Base-by-base conservation (phyloP, 2,888 invertebrate genomes). In the Danaus chrysippus region DNA sequence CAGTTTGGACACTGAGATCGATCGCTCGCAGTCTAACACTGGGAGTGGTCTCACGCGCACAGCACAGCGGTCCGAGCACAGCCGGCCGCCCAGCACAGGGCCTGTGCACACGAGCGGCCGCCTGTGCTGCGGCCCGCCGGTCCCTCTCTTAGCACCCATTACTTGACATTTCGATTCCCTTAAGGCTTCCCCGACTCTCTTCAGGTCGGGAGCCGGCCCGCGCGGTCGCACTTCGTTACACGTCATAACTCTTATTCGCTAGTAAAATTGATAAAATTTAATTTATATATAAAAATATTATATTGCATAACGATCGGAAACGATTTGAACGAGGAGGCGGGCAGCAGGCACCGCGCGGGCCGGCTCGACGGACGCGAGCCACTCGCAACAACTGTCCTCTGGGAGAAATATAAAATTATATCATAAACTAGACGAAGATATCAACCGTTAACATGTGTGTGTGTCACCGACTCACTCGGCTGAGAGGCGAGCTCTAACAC, bases 1-100 rank as follows among this genome's bases (percentile, higher is more conserved):
- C 77, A 80, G 81, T 81, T 82, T 82, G 84, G 86, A 86, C 84
- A 83, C 84, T 88, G 89, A 89, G 89, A 88, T 88, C 89, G 82
- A 73, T 82, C 74, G 79, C 75, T 67, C 65, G 42, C 63, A 57
- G 73, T 46, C 72, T 73, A 76, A 77, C 84, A 84, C 84, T 83
- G 84, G 81, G 74, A 73, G 71, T 72, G 46, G 46, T 46, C 46
- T 34, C 23, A 34, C 23, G 23, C 23, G 17, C 10, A 17, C 17
- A 49, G 49, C 49, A 49, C 49, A 49, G 49, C 15, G 17, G 17
- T 10, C 46, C n/a, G 9, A 13, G 46, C n/a, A 9, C 15, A n/a
- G 13, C 9, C 46, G 15, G 12, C n/a, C 8, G 12, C 12, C 2
- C n/a, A 17, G 10, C 49, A 49, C 49, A 49, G 49, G 17, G 17